Percentiles rank a stretch among this genome's conserved stretches.
Conservation (phyloP, 2,888 invertebrate genomes). For the Siphlonurus alternatus region DNA sequence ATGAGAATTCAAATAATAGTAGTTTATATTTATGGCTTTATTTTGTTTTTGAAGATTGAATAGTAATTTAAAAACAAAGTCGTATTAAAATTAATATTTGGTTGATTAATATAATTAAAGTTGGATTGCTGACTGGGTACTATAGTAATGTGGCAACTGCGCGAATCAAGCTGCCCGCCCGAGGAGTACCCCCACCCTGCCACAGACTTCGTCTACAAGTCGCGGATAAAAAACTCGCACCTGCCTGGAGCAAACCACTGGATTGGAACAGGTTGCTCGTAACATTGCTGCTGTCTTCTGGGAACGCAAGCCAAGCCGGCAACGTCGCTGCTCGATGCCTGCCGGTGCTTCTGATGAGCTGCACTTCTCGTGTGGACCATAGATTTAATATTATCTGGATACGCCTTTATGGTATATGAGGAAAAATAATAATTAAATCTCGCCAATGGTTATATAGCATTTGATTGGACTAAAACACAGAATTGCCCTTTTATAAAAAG, state of each 20-base stretch:
- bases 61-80: too few species aligned
- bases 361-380: too few species aligned
- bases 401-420: too few species aligned
- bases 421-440: too few species aligned
- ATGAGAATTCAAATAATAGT: too few species aligned
- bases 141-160: neutral
- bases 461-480: too few species aligned
- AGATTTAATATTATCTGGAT: too few species aligned
- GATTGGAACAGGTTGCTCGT: neutral
- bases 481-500: too few species aligned
- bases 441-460: too few species aligned
- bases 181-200: neutral
- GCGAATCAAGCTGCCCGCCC: neutral
- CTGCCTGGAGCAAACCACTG: neutral
- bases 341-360: neutral
- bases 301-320: neutral
- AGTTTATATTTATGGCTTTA: too few species aligned
- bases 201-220: neutral
- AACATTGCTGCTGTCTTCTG: neutral
- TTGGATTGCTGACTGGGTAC: neutral
- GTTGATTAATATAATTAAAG: neutral
- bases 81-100: too few species aligned
- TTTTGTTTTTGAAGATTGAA: too few species aligned
- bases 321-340: neutral
- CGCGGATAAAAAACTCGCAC: neutral